Evolutionary conservation across 1,140 invertebrate genomes (phyloP).

Genomic region (Drosophila sechellia): DNA sequence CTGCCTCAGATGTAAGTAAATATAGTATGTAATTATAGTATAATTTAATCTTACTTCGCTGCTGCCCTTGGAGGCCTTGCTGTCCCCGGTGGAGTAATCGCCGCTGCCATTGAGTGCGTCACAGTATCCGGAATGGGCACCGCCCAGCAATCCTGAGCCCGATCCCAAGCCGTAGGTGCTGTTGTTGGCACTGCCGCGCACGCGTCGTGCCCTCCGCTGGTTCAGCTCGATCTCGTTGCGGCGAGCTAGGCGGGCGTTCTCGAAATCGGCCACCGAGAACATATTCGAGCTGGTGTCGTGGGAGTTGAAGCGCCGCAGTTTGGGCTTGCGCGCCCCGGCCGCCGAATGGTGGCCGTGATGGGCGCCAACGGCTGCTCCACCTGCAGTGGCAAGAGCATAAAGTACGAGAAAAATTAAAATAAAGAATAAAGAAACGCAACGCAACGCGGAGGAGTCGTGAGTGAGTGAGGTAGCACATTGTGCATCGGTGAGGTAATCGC

Average conservation of each 20-base stretch:
- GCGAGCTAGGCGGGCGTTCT: constrained; percentile 82
- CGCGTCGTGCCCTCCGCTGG: constrained; percentile 70
- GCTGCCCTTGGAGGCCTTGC: constrained; percentile 80
- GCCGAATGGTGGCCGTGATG: constrained; percentile 60
- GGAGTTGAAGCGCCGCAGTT: constrained; percentile 82
- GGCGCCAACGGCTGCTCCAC: constrained; percentile 61
- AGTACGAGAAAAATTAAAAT: not conserved
- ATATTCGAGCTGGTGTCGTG: constrained; percentile 84
- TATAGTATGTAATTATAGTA: not conserved
- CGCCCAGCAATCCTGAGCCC: constrained; percentile 20
- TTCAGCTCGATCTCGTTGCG: constrained; percentile 84
- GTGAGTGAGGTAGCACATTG: constrained; percentile 19
- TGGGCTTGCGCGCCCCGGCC: constrained; percentile 79
- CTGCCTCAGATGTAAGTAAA: not conserved
- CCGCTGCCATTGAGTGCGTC: constrained; percentile 66
- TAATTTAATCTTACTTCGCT: constrained; percentile 61
- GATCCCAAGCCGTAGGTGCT: constrained; percentile 47
- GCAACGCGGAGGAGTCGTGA: constrained; percentile 19
- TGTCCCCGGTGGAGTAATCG: constrained; percentile 84
- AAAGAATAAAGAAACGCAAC: constrained; percentile 3
- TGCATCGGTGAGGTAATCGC: constrained; percentile 72
- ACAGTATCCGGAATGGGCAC: constrained; percentile 47
- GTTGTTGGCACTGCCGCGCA: constrained; percentile 65
- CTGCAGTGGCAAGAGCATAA: constrained; percentile 41
- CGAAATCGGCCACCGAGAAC: constrained; percentile 84